A percentile compares a stretch with the other conserved stretches of the same genome.
Evolutionary conservation across 1,140 invertebrate genomes (phyloP).

Genomic region (Venturia canescens): DNA sequence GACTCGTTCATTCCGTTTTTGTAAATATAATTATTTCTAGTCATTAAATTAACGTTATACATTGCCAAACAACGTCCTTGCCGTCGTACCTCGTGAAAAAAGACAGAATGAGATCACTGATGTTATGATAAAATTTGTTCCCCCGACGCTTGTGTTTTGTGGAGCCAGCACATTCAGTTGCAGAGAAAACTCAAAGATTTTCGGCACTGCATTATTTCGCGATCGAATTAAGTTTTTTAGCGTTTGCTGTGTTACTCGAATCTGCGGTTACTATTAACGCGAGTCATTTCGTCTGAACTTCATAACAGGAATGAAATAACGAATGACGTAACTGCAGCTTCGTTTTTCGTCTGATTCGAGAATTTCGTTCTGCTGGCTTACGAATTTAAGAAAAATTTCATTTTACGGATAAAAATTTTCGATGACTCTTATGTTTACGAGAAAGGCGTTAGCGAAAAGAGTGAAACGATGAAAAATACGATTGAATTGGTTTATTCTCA

Average conservation of each 20-base stretch:
- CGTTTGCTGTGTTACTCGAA: neutral
- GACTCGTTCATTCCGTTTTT: neutral
- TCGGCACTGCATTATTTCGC: neutral
- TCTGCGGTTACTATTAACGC: neutral
- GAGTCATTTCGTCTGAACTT: too few species aligned
- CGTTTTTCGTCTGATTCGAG: too few species aligned
- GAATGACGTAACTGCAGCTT: too few species aligned
- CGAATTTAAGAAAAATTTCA: too few species aligned
- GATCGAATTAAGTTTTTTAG: neutral
- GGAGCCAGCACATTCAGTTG: neutral
- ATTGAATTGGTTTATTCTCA: neutral
- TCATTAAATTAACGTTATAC: constrained; percentile 2
- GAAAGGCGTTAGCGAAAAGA: neutral
- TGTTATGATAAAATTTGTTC: neutral
- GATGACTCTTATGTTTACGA: neutral
- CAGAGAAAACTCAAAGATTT: constrained; percentile 16
- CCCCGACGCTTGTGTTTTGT: too few species aligned
- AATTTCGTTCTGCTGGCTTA: too few species aligned
- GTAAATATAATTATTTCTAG: constrained; percentile 18
- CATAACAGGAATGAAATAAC: too few species aligned
- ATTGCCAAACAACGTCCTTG: constrained; percentile 29
- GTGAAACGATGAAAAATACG: neutral
- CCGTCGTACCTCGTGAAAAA: constrained; percentile 20
- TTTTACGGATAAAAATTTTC: neutral
- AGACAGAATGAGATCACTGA: neutral